phyloP scores from a whole-genome alignment of 2,113 vertebrate species.

The Galbula dea region DNA sequence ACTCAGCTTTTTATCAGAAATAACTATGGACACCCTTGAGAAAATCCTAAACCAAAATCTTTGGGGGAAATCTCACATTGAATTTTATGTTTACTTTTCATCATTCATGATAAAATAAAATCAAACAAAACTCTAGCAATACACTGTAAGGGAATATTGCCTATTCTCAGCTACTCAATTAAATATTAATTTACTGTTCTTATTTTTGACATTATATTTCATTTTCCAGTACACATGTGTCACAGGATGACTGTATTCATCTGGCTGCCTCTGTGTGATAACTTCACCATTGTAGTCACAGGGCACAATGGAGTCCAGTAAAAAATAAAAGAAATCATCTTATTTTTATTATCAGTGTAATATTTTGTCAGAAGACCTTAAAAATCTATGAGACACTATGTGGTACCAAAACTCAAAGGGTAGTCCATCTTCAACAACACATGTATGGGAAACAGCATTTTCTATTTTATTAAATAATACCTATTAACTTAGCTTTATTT shows the following conservation, averaged over 20 bases:
- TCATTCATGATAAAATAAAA: background rate
- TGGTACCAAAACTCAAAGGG: background rate
- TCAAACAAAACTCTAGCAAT: background rate
- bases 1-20: background rate
- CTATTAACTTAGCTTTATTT: constrained; percentile 58
- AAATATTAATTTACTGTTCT: background rate
- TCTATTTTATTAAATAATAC: constrained; percentile 52
- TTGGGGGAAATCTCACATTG: background rate
- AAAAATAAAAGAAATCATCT: background rate
- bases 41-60: background rate
- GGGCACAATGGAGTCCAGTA: background rate
- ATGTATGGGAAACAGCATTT: constrained; percentile 43
- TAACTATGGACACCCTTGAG: background rate
- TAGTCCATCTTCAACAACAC: background rate
- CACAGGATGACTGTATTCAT: background rate
- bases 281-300: background rate
- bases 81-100: background rate
- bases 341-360: background rate
- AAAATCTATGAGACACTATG: background rate
- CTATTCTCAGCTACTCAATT: background rate
- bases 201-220: background rate
- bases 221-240: background rate
- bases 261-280: background rate
- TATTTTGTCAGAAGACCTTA: background rate
- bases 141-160: background rate